phyloP scores from a whole-genome alignment of 2,888 invertebrate genomes.

The Chymomyza amoena region DNA sequence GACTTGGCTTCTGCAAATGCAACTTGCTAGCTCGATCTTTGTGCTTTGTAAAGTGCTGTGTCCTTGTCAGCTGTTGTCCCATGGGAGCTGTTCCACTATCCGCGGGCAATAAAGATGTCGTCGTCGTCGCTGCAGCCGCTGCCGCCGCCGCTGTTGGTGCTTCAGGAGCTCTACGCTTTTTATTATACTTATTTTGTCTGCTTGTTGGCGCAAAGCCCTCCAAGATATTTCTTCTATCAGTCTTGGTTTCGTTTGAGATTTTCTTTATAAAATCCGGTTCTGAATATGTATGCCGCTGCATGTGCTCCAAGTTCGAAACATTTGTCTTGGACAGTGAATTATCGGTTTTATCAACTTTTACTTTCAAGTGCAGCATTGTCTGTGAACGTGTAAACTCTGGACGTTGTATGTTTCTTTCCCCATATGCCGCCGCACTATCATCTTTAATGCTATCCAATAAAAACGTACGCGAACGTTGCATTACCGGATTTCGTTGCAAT shows the following conservation, averaged over 20 bases:
- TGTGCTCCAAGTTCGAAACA: conserved; percentile 36
- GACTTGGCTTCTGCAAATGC: conserved; percentile 3
- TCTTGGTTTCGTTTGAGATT: conserved; percentile 12
- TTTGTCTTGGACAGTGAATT: conserved; percentile 27
- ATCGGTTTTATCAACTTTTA: conserved; percentile 29
- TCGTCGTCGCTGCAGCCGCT: conserved; percentile 28
- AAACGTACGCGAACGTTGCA: conserved; percentile 60
- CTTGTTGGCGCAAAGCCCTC: conserved; percentile 34
- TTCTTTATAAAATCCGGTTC: conserved; percentile 84
- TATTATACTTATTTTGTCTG: conserved; percentile 80
- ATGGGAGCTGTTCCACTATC: background rate
- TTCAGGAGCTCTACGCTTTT: conserved; percentile 88
- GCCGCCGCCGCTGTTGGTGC: conserved; percentile 53
- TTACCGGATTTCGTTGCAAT: background rate
- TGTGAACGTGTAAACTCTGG: conserved; percentile 54
- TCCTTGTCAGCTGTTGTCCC: conserved; percentile 79
- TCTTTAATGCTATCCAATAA: conserved; percentile 39
- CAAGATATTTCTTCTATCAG: conserved; percentile 3
- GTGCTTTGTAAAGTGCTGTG: conserved; percentile 81
- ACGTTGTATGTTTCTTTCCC: background rate
- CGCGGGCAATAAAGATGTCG: background rate
- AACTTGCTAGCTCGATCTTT: conserved; percentile 80
- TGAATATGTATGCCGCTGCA: conserved; percentile 79
- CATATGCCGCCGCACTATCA: background rate
- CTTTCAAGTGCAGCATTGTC: conserved; percentile 46